Conservation (phyloP, 2,888 invertebrate species). For the Sphaeridia pumilis region DNA sequence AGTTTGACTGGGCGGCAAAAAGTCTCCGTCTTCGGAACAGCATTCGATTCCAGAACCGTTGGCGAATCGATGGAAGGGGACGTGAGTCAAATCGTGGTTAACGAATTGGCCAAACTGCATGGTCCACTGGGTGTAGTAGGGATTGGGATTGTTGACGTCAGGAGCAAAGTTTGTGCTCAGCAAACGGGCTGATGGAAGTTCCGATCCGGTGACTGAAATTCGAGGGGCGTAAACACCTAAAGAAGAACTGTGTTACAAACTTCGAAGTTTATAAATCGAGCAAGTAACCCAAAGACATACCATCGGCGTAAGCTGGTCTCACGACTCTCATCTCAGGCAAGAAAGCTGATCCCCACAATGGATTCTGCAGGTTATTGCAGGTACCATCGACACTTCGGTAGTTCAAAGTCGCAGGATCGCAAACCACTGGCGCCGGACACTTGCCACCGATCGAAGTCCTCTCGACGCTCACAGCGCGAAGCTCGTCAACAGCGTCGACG, state of each 20-base stretch:
- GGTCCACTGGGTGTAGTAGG: conserved; percentile 28
- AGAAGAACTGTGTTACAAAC: too few relatives aligned
- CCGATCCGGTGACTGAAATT: conserved; percentile 40
- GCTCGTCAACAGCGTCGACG: neutral
- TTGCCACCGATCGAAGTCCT: conserved; percentile 2
- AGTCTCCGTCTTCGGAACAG: conserved; percentile 30
- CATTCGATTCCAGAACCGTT: conserved; percentile 36
- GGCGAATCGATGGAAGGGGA: conserved; percentile 18
- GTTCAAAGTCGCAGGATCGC: conserved; percentile 8
- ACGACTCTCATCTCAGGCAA: conserved; percentile 54
- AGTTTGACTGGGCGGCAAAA: conserved; percentile 17
- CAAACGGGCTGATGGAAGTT: conserved; percentile 38
- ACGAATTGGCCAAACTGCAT: conserved; percentile 35
- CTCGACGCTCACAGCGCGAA: neutral
- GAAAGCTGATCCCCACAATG: conserved; percentile 61
- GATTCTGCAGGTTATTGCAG: conserved; percentile 79
- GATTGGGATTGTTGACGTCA: conserved; percentile 33
- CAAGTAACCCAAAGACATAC: conserved; percentile 38
- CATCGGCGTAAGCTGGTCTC: conserved; percentile 56
- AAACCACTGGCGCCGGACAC: conserved; percentile 4
- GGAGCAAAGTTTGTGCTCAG: conserved; percentile 38
- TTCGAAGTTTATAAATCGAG: too few relatives aligned
- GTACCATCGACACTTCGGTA: conserved; percentile 78
- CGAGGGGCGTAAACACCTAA: conserved; percentile 52
- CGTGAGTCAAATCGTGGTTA: conserved; percentile 25